phyloP scores from a whole-genome alignment of 2,888 invertebrate species.

The Sclerodermus sp. region DNA sequence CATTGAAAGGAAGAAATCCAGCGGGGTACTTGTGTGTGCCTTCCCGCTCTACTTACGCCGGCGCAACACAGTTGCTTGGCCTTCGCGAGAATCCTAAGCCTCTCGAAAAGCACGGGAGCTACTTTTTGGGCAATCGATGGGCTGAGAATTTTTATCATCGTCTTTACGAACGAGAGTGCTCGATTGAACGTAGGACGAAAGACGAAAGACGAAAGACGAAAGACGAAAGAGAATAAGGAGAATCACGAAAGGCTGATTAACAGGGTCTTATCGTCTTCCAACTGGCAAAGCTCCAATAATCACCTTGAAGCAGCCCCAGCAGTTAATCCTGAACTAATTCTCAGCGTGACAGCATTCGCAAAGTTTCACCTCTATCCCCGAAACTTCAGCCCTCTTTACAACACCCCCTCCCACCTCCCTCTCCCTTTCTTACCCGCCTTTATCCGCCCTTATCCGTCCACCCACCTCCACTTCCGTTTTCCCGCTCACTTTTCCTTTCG shows the following conservation, averaged over 20 bases:
- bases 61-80: too few species aligned
- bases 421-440: constrained; percentile 8
- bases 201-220: too few species aligned
- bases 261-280: constrained; percentile 50
- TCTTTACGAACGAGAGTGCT: too few species aligned
- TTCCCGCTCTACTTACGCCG: too few species aligned
- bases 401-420: constrained; percentile 3
- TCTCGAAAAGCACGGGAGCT: too few species aligned
- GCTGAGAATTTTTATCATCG: too few species aligned
- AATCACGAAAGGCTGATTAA: constrained; percentile 42
- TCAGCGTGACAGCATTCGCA: constrained; percentile 36
- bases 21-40: too few species aligned
- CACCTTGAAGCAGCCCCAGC: constrained; percentile 46
- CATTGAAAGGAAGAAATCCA: constrained; percentile 38
- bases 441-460: constrained; percentile 7
- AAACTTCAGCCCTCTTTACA: constrained; percentile 1
- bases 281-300: constrained; percentile 53
- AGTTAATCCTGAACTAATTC: constrained; percentile 52
- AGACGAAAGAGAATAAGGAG: constrained; percentile 21
- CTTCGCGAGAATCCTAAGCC: too few species aligned
- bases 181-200: too few species aligned
- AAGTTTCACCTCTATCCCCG: constrained; percentile 17
- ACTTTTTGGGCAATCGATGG: too few species aligned
- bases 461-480: background rate
- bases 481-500: constrained; percentile 1